These are phyloP conservation scores for Corvus moneduloides DNA, from an alignment of 2,113 vertebrate species.

Conservation along the genomic window DNA sequence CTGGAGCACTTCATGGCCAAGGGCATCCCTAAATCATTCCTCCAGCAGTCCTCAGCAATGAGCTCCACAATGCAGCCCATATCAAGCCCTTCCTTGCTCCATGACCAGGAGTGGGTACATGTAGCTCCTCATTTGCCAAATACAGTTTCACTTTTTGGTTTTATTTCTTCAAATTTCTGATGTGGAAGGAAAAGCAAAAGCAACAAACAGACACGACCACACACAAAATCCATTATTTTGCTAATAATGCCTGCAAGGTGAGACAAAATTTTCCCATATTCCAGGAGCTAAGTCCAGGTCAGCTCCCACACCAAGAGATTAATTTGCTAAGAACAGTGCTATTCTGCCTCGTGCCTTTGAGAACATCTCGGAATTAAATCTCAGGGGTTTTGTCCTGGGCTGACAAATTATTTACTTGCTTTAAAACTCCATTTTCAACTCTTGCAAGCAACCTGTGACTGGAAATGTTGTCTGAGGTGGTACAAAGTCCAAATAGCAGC, in stretches of 20 bases:
- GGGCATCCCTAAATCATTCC: neutral
- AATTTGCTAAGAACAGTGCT: neutral
- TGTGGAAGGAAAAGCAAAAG: neutral
- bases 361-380: neutral
- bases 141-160: neutral
- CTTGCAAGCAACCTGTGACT: neutral
- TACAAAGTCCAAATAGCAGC: neutral
- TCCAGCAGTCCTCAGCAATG: neutral
- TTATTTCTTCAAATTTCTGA: neutral
- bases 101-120: neutral
- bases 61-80: neutral
- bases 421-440: neutral
- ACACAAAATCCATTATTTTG: neutral
- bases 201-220: fast-evolving
- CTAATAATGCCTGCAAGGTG: neutral
- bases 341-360: neutral
- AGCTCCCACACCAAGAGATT: neutral
- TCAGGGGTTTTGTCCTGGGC: neutral
- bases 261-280: neutral
- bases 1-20: neutral
- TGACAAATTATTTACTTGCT: neutral
- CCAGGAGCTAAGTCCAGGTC: neutral
- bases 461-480: neutral
- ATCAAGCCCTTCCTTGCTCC: neutral
- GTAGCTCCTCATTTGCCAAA: neutral